A percentile compares a stretch with the other conserved stretches of the same genome.
These are phyloP conservation scores for Ceyx melanurus DNA, from an alignment of 2,113 vertebrate species.

Conservation along the genomic window DNA sequence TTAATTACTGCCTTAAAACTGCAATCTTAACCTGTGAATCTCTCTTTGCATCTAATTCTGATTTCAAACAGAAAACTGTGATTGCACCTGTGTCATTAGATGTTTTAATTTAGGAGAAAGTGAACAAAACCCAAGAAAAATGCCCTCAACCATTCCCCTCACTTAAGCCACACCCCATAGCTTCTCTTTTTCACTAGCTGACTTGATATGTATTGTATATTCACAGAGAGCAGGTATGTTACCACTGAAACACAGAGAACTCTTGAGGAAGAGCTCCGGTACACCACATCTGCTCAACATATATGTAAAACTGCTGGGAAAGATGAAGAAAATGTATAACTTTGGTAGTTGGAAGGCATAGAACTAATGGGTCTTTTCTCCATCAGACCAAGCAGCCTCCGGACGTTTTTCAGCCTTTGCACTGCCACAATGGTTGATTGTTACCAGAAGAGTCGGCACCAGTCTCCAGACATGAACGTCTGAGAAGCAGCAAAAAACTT, in stretches of 20 bases:
- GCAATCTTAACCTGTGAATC: too few relatives aligned
- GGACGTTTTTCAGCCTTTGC: background rate
- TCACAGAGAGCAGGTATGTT: background rate
- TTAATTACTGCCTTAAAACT: background rate
- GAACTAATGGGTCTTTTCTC: background rate
- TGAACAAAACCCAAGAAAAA: background rate
- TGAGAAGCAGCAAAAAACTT: background rate
- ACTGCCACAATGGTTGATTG: background rate
- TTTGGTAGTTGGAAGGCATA: background rate
- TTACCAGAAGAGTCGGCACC: background rate
- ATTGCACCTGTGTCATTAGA: background rate
- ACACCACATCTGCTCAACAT: background rate
- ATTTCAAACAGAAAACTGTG: background rate
- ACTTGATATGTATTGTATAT: accelerated
- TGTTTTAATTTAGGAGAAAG: background rate
- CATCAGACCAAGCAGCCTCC: background rate
- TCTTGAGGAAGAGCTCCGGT: background rate
- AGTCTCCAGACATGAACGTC: background rate
- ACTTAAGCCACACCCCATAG: background rate
- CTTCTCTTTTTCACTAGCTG: background rate
- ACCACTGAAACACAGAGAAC: background rate
- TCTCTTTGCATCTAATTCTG: background rate
- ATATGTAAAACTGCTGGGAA: background rate
- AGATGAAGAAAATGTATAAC: background rate
- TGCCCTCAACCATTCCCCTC: background rate